phyloP scores from a whole-genome alignment of 2,113 vertebrate species.

The Zosterops japonicus region DNA sequence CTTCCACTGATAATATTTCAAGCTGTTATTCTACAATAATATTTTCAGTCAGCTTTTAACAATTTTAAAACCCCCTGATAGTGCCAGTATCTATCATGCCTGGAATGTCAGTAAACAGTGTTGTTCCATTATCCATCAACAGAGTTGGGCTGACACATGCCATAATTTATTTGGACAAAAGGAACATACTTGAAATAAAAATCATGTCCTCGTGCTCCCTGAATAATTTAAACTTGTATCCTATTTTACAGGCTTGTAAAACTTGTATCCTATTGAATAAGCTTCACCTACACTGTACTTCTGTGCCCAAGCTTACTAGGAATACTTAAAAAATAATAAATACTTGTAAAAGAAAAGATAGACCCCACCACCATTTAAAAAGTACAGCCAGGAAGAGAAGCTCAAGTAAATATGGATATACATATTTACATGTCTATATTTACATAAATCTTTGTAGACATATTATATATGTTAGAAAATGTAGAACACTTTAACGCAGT shows the following conservation, averaged over 20 bases:
- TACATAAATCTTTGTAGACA: neutral
- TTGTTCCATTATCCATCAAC: neutral
- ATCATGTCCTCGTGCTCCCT: accelerated
- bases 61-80: neutral
- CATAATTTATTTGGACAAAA: neutral
- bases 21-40: neutral
- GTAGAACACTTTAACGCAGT: neutral
- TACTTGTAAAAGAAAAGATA: neutral
- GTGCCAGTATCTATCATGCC: neutral
- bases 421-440: neutral
- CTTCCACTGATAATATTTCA: neutral
- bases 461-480: neutral
- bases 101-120: neutral
- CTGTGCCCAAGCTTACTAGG: neutral
- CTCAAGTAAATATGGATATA: neutral
- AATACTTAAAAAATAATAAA: neutral
- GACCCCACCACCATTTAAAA: accelerated
- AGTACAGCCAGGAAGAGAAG: neutral
- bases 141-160: neutral
- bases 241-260: neutral
- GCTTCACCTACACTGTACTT: neutral
- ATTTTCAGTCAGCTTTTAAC: neutral
- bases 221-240: neutral
- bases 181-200: neutral
- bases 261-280: neutral